Percentiles rank a stretch among this genome's conserved stretches.
phyloP scores from a whole-genome alignment of 1,140 invertebrate species.

The Nixonia krombeini region DNA sequence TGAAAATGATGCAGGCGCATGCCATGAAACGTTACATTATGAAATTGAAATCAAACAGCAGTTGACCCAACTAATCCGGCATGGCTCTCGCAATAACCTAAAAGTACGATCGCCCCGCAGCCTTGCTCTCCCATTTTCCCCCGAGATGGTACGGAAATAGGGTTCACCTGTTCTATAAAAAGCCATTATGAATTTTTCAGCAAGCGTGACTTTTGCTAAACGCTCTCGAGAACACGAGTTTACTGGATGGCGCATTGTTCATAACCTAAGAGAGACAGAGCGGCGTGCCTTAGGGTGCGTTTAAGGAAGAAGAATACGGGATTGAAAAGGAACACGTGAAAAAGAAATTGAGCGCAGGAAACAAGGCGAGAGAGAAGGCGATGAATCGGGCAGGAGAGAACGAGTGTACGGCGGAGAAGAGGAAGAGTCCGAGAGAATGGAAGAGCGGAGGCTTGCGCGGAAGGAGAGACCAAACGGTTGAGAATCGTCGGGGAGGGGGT shows the following conservation, averaged over 20 bases:
- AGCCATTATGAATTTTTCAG: neutral
- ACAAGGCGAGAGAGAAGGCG: neutral
- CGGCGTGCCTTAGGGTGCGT: neutral
- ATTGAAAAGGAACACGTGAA: slow-evolving; percentile 7
- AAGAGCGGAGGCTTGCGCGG: slow-evolving; percentile 9
- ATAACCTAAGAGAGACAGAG: neutral
- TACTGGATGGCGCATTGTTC: neutral
- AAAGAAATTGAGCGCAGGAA: slow-evolving; percentile 1
- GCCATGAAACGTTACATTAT: too few relatives aligned
- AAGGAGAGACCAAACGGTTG: slow-evolving; percentile 17
- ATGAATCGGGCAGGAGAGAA: too few relatives aligned
- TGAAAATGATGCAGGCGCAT: slow-evolving; percentile 1
- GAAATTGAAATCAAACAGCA: too few relatives aligned
- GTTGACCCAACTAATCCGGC: too few relatives aligned
- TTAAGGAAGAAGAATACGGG: neutral
- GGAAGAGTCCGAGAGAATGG: slow-evolving; percentile 1
- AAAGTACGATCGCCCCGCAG: too few relatives aligned
- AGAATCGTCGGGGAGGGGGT: slow-evolving; percentile 1
- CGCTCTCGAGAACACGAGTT: neutral
- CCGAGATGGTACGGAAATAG: too few relatives aligned
- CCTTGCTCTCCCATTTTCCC: too few relatives aligned
- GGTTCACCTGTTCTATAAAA: neutral
- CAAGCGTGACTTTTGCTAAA: neutral
- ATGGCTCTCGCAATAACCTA: too few relatives aligned
- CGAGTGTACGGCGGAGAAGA: neutral